Evolutionary conservation across 2,797 vertebrate genomes (phyloP), one percentile per base, ranked within the genome.

Genomic region (Lophotriccus pileatus): DNA sequence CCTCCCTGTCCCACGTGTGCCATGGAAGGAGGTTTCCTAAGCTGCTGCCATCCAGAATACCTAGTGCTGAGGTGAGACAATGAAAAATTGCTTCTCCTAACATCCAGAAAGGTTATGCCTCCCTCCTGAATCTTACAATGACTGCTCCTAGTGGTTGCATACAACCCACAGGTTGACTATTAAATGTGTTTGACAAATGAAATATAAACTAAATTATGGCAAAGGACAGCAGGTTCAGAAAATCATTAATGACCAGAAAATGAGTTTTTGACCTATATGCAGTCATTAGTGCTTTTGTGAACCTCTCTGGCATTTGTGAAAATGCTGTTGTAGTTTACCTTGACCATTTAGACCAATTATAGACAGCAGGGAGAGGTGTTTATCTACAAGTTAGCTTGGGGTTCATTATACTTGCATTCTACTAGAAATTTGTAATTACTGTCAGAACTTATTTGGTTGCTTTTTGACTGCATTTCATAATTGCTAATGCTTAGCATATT

Each of bases 401-500:
- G 94, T 98, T 98, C 97, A 97, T 98, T 97, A 97, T 96, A 86
- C 89, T 97, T 86, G 88, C 69, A 97, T 93, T 98, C 96, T 97
- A 96, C 96, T 89, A 74, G 96, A 97, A 97, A 97, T 97, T 97
- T 94, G 96, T 98, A 98, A 98, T 98, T 97, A 97, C 96, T 97
- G 97, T 96, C 97, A 97, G 94, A 97, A 97, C 96, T 96, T 97
- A 96, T 96, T 96, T 97, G 97, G 97, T 97, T 97, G 96, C 94
- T 97, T 98, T 98, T 97, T 97, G 97, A 98, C 97, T 97, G 95
- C 97, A 97, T 97, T 97, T 97, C 62, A 68, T 97, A 98, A 98
- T 97, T 98, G 96, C 97, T 97, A 98, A 96, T 27, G 96, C 97
- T 98, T 97, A 97, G 96, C 97, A 96, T 98, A 97, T 96, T 97